Evolutionary conservation across 2,113 vertebrate species (phyloP).

Genomic region (Hiodon tergisus): DNA sequence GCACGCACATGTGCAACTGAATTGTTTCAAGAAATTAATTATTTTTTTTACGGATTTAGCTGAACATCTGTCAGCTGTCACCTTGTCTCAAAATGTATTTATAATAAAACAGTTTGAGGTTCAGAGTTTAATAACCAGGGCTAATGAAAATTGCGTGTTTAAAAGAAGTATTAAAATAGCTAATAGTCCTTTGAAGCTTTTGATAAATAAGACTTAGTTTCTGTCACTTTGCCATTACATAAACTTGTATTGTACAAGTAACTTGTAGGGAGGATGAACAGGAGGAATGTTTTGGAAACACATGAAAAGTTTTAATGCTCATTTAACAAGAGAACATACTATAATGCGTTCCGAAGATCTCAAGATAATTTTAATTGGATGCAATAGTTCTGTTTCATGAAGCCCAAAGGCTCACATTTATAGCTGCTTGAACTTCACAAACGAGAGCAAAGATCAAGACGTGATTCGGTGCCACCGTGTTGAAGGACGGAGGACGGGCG

Average conservation of each 20-base stretch:
- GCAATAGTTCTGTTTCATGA: too few species aligned
- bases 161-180: constrained; percentile 25
- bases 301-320: not conserved
- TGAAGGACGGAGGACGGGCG: too few species aligned
- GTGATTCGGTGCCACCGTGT: too few species aligned
- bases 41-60: not conserved
- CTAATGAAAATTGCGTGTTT: constrained; percentile 35
- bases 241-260: constrained; percentile 1
- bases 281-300: not conserved
- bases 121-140: constrained; percentile 10
- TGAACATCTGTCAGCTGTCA: constrained; percentile 12
- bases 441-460: too few species aligned
- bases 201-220: constrained; percentile 28
- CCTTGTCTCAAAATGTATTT: constrained; percentile 17
- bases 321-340: too few species aligned
- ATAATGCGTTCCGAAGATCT: too few species aligned
- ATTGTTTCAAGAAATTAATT: not conserved
- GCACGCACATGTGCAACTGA: not conserved
- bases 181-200: constrained; percentile 31
- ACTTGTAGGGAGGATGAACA: not conserved
- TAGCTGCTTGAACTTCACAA: not conserved
- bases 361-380: too few species aligned
- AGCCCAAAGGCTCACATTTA: not conserved
- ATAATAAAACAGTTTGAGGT: constrained; percentile 31
- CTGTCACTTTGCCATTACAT: not conserved